These are phyloP conservation scores for Lepidothrix coronata DNA, from an alignment of 2,113 vertebrate genomes.

Conservation along the genomic window DNA sequence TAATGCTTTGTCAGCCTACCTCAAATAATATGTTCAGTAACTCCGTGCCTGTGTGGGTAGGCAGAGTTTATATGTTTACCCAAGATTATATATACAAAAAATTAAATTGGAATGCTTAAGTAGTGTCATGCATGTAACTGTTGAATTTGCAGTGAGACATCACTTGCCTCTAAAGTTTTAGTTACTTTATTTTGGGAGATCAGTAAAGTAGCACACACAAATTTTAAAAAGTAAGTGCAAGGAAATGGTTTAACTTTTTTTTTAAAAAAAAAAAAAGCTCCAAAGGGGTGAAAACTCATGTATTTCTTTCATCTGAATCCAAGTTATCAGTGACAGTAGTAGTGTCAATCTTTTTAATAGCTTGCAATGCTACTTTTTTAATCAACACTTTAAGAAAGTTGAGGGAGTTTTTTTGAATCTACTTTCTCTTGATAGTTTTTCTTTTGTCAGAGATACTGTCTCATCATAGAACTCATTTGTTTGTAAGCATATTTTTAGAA, in stretches of 20 bases:
- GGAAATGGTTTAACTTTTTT: neutral
- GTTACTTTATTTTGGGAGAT: neutral
- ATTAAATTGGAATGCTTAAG: neutral
- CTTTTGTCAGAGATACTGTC: neutral
- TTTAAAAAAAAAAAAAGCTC: neutral
- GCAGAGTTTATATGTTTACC: neutral
- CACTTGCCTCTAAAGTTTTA: neutral
- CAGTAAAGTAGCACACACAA: neutral
- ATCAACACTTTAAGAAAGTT: neutral
- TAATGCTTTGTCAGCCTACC: neutral
- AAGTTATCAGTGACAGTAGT: neutral
- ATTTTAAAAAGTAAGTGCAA: neutral
- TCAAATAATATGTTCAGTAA: neutral
- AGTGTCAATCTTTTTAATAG: neutral
- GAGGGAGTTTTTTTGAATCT: neutral
- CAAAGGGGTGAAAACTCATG: neutral
- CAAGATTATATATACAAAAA: neutral
- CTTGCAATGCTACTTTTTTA: neutral
- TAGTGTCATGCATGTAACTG: neutral
- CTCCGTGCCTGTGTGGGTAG: neutral
- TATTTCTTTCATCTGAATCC: neutral
- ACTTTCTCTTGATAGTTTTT: neutral
- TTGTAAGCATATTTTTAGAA: neutral
- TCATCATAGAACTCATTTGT: neutral
- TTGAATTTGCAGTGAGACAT: neutral